Evolutionary conservation across 2,113 vertebrate genomes (phyloP).

Genomic region (Cyanoramphus novaezelandiae): DNA sequence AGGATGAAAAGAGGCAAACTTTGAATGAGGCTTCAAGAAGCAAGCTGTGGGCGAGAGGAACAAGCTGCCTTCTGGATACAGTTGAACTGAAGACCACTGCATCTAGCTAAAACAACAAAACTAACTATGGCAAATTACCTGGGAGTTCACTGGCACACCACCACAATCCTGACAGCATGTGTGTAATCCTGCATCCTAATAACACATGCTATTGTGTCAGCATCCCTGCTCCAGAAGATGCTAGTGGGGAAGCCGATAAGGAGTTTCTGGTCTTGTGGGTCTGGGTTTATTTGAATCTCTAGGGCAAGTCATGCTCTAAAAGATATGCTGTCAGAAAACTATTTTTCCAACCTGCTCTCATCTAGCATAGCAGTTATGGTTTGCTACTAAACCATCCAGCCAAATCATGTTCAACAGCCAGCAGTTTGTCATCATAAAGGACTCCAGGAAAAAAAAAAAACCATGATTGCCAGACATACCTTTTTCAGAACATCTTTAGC

Average conservation of each 20-base stretch:
- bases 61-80: background rate
- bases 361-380: conserved; percentile 17
- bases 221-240: background rate
- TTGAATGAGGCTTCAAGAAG: background rate
- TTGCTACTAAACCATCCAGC: background rate
- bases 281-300: conserved; percentile 12
- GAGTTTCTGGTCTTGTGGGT: background rate
- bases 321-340: background rate
- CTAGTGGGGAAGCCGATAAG: accelerated
- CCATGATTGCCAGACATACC: background rate
- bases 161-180: background rate
- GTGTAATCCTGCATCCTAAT: background rate
- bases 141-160: background rate
- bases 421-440: background rate
- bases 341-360: conserved; percentile 29
- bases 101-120: background rate
- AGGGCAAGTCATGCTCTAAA: background rate
- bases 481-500: background rate
- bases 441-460: background rate
- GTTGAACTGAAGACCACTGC: background rate
- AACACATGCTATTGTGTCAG: background rate
- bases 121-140: background rate
- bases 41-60: background rate
- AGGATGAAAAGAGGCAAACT: background rate
- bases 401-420: background rate